Evolutionary conservation across 2,888 invertebrate species (phyloP).

Genomic region (Callyntrura sp.): DNA sequence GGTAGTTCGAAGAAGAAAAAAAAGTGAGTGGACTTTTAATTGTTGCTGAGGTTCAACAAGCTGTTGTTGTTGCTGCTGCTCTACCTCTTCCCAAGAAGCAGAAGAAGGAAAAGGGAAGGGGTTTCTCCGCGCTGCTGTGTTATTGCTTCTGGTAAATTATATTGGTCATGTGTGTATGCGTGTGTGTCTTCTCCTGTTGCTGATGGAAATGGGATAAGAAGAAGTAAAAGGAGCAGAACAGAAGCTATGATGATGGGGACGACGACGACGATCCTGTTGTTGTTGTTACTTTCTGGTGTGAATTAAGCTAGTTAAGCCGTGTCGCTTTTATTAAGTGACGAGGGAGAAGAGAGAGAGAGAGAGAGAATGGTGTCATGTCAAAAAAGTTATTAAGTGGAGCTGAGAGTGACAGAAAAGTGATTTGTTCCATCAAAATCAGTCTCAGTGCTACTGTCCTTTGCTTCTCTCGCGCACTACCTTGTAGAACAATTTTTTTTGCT

Average conservation of each 20-base stretch:
- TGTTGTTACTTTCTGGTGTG: no score
- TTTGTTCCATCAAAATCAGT: slow-evolving; percentile 3
- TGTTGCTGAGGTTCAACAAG: no score
- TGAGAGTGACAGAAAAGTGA: slow-evolving; percentile 11
- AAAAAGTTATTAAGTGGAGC: neutral
- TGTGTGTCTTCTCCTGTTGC: no score
- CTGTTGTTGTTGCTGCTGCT: no score
- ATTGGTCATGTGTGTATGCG: no score
- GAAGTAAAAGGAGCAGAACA: slow-evolving; percentile 3
- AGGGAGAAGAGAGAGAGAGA: neutral
- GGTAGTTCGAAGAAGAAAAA: neutral
- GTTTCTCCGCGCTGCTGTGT: neutral
- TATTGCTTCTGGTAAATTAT: no score
- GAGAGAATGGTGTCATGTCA: slow-evolving; percentile 11
- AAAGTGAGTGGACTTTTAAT: slow-evolving; percentile 17
- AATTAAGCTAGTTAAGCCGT: neutral
- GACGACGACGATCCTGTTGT: no score
- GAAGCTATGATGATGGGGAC: slow-evolving; percentile 2
- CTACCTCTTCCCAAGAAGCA: neutral
- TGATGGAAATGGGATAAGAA: neutral
- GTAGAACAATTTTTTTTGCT: no score
- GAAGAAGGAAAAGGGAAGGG: slow-evolving; percentile 12
- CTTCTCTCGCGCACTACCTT: no score
- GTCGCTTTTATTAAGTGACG: neutral
- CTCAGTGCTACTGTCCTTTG: no score